Evolutionary conservation across 2,888 invertebrate genomes (phyloP), one percentile per base, ranked within the genome.

Genomic region (Macaria liturata): DNA sequence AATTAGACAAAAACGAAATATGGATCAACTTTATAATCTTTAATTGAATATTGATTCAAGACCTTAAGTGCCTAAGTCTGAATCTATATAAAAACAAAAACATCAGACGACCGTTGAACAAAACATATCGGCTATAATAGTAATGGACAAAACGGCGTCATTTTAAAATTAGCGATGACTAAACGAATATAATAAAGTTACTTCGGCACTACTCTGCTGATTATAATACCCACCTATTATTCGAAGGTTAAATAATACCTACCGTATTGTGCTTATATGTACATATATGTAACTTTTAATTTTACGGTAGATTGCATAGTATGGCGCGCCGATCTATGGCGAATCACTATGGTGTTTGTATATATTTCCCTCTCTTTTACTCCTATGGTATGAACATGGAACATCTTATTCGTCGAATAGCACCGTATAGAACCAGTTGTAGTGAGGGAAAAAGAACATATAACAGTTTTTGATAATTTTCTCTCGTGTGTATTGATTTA

Each of bases 361-460:
- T 54, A 54, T 66, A 56, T 60, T 64, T 69, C 57, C 61, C 69
- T 80, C 79, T 78, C 76, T 57, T 75, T 80, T 74, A 52, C 60
- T 65, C 74, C 65, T 71, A 70, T 75, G 72, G 70, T 3, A 7
- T 65, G 64, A 51, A 63, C 70, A 75, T 78, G 72, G 72, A 70
- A 80, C 80, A 80, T 82, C 80, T 80, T 79, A 67, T 67, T 70
- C 50, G 34, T 37, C 5, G 34, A 37, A 7, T 37, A 1, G 34
- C 7, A 37, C 7, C 0, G 1, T 37, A 37, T 37, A 1, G 7
- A 37, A 37, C 34, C 1, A 20, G 1, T 20, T 1, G 20, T 20
- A 20, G 20, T 20, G 2, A 20, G 20, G 20, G 2, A 20, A 20
- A 20, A 20, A 20, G 20, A 20, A 20, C 20, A n/a, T n/a, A n/a